Evolutionary conservation across 2,888 invertebrate genomes (phyloP).

Genomic region (Cantharis rufa): DNA sequence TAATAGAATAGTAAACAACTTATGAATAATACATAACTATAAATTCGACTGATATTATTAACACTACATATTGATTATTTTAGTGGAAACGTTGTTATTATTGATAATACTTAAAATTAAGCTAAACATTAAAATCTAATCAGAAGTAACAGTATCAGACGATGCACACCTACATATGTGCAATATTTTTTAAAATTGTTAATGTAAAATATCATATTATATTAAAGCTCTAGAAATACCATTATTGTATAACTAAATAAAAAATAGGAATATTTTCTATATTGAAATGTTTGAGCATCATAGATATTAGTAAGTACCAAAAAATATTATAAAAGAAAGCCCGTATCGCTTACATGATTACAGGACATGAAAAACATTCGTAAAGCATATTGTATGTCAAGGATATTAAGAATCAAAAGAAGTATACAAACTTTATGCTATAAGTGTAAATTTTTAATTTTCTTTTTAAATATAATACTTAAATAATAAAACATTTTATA

Average conservation of each 20-base stretch:
- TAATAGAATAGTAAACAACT: conserved; percentile 1
- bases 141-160: too few relatives aligned
- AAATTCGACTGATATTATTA: neutral
- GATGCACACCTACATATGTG: too few relatives aligned
- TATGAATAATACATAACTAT: neutral
- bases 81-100: neutral
- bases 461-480: neutral
- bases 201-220: too few relatives aligned
- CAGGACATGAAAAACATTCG: neutral
- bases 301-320: neutral
- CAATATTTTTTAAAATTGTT: too few relatives aligned
- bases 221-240: too few relatives aligned
- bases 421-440: neutral
- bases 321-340: neutral
- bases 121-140: too few relatives aligned
- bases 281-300: too few relatives aligned
- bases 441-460: neutral
- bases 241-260: too few relatives aligned
- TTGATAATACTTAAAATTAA: too few relatives aligned
- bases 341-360: neutral
- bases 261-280: neutral
- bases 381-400: neutral
- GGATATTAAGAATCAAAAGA: neutral
- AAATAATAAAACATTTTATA: neutral
- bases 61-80: neutral